phyloP scores from a whole-genome alignment of 2,113 vertebrate species.

The Tragelaphus buxtoni region DNA sequence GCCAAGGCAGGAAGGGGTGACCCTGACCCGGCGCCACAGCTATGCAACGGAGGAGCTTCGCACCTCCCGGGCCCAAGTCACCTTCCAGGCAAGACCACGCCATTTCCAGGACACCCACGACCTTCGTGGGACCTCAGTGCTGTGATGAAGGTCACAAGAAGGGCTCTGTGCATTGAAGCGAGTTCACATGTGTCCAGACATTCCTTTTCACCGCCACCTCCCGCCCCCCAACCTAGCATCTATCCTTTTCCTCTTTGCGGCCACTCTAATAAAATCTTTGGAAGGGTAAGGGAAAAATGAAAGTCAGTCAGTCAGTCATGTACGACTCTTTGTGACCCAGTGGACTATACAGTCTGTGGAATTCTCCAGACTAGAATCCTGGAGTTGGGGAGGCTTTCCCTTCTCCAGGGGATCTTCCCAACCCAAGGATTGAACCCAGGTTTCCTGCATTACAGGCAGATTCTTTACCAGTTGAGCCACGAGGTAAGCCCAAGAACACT shows the following conservation, averaged over 20 bases:
- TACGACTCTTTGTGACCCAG: background rate
- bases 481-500: background rate
- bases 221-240: background rate
- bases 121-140: background rate
- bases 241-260: background rate
- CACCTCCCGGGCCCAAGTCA: rapidly evolving
- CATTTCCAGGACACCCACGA: rapidly evolving
- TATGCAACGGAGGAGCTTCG: rapidly evolving
- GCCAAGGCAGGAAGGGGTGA: background rate
- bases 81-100: background rate
- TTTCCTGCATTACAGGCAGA: background rate
- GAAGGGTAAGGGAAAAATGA: background rate
- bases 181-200: rapidly evolving
- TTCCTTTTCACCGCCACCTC: background rate
- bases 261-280: background rate
- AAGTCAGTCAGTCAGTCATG: background rate
- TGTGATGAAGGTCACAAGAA: background rate
- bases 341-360: background rate
- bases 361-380: background rate
- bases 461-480: background rate
- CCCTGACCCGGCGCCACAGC: background rate
- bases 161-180: too few species aligned
- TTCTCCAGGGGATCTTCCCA: background rate
- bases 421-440: background rate
- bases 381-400: background rate